Conservation (phyloP, 1,140 invertebrate genomes). For the Linepithema humile region DNA sequence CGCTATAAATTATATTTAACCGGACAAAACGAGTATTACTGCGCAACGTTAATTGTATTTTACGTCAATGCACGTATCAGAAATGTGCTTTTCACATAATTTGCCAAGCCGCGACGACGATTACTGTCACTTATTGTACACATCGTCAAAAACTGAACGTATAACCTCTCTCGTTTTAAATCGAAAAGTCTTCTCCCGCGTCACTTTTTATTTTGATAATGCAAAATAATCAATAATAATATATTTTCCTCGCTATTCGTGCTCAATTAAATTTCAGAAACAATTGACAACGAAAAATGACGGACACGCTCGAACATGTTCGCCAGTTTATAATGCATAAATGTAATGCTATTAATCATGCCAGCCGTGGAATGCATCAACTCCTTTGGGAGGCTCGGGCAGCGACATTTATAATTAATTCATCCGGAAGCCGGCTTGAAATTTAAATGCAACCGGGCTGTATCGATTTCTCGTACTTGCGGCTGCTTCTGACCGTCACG, state of each 20-base stretch:
- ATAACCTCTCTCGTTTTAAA: neutral
- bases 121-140: constrained; percentile 5
- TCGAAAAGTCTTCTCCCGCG: neutral
- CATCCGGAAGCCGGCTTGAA: constrained; percentile 61
- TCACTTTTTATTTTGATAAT: neutral
- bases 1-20: constrained; percentile 28
- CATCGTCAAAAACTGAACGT: neutral
- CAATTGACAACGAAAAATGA: constrained; percentile 2
- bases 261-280: neutral
- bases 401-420: constrained; percentile 66
- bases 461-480: constrained; percentile 60
- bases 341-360: constrained; percentile 15
- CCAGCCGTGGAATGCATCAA: constrained; percentile 10
- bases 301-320: neutral
- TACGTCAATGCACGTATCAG: constrained; percentile 3
- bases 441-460: constrained; percentile 66
- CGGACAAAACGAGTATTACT: neutral
- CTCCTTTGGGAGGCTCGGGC: constrained; percentile 9
- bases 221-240: neutral
- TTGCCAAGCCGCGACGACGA: neutral
- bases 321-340: neutral
- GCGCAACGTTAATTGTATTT: neutral
- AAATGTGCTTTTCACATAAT: no score
- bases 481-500: constrained; percentile 5
- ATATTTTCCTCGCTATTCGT: neutral